A percentile compares a stretch with the other conserved stretches of the same genome.
Conservation (phyloP, 2,113 vertebrate genomes). For the Pongo pygmaeus region DNA sequence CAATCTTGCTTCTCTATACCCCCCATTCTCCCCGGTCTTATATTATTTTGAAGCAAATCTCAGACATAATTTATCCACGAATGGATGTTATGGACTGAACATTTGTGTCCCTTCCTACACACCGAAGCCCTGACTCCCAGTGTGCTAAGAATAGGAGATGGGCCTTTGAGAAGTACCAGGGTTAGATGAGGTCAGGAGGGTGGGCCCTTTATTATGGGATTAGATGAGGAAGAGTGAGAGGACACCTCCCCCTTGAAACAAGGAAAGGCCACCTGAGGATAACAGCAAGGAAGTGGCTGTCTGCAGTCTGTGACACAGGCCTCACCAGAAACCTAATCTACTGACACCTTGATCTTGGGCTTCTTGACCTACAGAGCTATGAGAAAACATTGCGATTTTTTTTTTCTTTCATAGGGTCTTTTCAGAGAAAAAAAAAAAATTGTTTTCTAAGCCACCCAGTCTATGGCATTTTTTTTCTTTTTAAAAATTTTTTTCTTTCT, state of each 20-base stretch:
- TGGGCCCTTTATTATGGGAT: neutral
- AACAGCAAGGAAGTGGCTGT: neutral
- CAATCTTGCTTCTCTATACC: neutral
- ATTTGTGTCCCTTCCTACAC: neutral
- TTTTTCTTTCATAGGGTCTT: too few relatives aligned
- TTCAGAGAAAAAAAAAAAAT: too few relatives aligned
- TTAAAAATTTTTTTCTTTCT: neutral
- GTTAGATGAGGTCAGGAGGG: neutral
- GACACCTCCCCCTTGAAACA: too few relatives aligned
- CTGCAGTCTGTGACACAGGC: neutral
- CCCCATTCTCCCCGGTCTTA: too few relatives aligned
- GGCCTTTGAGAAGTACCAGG: neutral
- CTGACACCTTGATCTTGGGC: neutral
- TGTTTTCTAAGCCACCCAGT: neutral
- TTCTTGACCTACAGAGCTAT: neutral
- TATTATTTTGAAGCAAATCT: neutral
- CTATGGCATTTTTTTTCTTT: neutral
- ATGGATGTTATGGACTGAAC: neutral
- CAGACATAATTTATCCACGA: neutral
- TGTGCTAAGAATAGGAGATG: neutral
- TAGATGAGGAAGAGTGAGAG: neutral
- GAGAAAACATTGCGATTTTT: neutral
- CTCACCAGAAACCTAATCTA: neutral
- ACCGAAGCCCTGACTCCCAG: neutral
- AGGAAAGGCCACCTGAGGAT: neutral